These are phyloP conservation scores for Melanargia galathea DNA, from an alignment of 2,888 invertebrate genomes.

Conservation along the genomic window DNA sequence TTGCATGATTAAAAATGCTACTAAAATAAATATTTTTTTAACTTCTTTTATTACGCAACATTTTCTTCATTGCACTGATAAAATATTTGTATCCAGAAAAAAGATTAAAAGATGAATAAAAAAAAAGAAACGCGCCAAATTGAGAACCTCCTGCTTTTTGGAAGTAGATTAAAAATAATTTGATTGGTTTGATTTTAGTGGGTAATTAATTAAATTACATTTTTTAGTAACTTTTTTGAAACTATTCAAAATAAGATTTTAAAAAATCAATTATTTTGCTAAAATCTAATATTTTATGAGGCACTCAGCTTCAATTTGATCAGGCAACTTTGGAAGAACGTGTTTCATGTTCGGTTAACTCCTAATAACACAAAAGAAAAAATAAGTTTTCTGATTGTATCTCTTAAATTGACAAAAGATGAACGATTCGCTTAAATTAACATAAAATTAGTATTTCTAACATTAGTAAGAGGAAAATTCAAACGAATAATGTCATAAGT, in stretches of 20 bases:
- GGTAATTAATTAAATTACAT: no score
- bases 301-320: background rate
- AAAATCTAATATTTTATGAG: no score
- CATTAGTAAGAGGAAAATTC: background rate
- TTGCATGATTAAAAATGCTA: constrained; percentile 2
- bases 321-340: background rate
- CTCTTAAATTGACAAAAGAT: background rate
- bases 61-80: background rate
- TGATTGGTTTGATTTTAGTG: no score
- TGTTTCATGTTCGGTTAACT: background rate
- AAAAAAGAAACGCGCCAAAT: no score
- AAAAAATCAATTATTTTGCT: no score
- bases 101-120: no score
- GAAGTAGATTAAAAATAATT: no score
- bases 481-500: background rate
- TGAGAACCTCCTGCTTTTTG: no score
- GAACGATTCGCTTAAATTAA: background rate
- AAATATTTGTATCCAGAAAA: no score
- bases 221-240: no score
- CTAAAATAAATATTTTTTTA: no score
- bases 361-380: background rate
- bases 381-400: background rate
- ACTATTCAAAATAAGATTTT: background rate
- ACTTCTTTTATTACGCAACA: no score
- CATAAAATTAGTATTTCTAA: background rate